A percentile compares a stretch with the other conserved stretches of the same genome.
Conservation (phyloP, 2,113 vertebrate species). For the Salvelinus namaycush region DNA sequence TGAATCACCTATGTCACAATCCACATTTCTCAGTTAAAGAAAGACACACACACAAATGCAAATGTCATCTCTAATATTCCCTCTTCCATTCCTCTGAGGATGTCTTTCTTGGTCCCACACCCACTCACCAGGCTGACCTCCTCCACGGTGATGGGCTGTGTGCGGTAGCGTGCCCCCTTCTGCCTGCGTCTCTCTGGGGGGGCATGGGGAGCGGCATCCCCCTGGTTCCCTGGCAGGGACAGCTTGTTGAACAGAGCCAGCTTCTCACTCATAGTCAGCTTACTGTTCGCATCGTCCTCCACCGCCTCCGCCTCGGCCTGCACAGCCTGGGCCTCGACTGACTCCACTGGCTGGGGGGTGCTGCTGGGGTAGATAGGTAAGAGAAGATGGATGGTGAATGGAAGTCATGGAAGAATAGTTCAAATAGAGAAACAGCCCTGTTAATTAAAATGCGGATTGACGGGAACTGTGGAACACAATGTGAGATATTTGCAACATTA, state of each 20-base stretch:
- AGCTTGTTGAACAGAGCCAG: conserved; percentile 79
- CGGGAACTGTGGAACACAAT: not conserved
- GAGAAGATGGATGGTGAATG: not conserved
- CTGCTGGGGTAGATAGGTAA: conserved; percentile 27
- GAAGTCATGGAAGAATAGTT: not conserved
- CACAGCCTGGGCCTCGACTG: conserved; percentile 29
- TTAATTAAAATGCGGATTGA: not conserved
- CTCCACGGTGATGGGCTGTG: conserved; percentile 77
- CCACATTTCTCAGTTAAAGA: not conserved
- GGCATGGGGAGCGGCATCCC: conserved; percentile 1
- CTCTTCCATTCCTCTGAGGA: too few species aligned
- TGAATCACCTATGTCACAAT: not conserved
- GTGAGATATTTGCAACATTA: not conserved
- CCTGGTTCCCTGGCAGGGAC: conserved; percentile 43
- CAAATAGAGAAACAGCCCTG: not conserved
- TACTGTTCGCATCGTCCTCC: conserved; percentile 70
- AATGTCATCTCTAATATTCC: too few species aligned
- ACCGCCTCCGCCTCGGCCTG: conserved; percentile 32
- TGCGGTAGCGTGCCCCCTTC: conserved; percentile 75
- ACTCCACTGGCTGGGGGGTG: conserved; percentile 37
- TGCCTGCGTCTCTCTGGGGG: conserved; percentile 67
- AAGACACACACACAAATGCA: not conserved
- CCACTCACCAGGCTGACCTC: conserved; percentile 71
- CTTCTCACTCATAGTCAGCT: conserved; percentile 77
- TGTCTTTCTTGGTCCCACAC: too few species aligned